Evolutionary conservation across 2,113 vertebrate species (phyloP), one percentile per base, ranked within the genome.

Genomic region (Paralichthys olivaceus): DNA sequence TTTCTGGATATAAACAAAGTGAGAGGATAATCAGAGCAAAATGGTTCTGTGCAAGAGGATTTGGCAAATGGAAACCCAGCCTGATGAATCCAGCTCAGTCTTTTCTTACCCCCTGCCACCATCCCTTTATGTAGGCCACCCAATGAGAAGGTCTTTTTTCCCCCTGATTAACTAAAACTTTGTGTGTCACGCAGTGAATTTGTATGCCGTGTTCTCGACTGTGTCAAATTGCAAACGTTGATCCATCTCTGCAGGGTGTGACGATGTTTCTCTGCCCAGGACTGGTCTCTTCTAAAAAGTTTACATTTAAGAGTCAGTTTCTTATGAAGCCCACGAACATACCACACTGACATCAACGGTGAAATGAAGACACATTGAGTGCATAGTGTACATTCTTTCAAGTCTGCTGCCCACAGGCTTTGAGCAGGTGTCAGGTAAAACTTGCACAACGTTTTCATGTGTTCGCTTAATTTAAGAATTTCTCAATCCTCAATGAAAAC

Each of bases 11-110:
- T 64, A 75, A 75, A 83, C 57, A 80, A 79, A 84, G 57, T 62
- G 11, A 59, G 75, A 66, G 23, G 22, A 49, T 88, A 80, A 81
- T 80, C 68, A 86, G 32, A 73, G 63, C 61, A 71, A 71, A 88
- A 87, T 72, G 58, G 72, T 81, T 85, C 75, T 55, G 60, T 82
- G 66, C 68, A 60, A 71, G 70, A 84, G 72, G 77, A 78, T 87
- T 76, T 82, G 63, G 4, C 56, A 75, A 72, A 80, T 79, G 75
- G 69, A 73, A 77, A 63, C 13, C 54, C 58, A 40, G 54, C 51
- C 57, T 65, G 68, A 72, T 73, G 49, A 75, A 61, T 85, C 37
- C 54, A 56, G 69, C 57, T 84, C 54, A 55, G 61, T 40, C 55
- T 43, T 45, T 69, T 43, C 37, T 28, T 15, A 25, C 69, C 65